phyloP scores from a whole-genome alignment of 2,797 vertebrate genomes.

The Bovichtus variegatus region DNA sequence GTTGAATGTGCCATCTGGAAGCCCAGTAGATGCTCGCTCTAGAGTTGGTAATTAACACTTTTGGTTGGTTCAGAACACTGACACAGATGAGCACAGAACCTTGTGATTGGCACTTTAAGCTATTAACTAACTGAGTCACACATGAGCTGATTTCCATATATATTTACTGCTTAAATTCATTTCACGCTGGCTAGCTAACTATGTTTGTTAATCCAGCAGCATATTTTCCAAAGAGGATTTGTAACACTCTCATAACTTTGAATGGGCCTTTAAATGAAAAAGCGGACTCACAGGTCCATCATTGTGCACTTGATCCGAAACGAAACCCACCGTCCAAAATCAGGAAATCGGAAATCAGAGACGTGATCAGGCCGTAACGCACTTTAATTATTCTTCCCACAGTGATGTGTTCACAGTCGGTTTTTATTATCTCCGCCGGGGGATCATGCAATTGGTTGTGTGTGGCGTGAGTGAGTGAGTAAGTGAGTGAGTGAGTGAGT shows the following conservation, averaged over 20 bases:
- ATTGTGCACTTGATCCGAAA: not conserved
- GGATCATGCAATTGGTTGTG: no score
- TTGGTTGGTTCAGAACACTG: not conserved
- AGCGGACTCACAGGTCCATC: not conserved
- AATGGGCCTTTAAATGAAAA: not conserved
- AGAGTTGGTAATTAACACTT: not conserved
- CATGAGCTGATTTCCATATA: slow-evolving; percentile 4
- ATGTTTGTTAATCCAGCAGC: slow-evolving; percentile 4
- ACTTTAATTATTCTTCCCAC: no score
- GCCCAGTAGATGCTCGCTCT: not conserved
- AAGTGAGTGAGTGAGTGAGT: no score
- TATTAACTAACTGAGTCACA: not conserved
- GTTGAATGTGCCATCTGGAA: slow-evolving; percentile 46
- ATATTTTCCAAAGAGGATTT: not conserved
- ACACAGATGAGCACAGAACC: not conserved
- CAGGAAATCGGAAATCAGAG: no score
- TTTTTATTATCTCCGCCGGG: no score
- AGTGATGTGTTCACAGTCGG: no score
- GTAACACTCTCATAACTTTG: not conserved
- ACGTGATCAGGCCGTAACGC: no score
- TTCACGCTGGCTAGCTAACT: not conserved
- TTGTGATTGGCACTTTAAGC: not conserved
- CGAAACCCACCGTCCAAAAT: no score
- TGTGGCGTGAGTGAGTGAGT: no score
- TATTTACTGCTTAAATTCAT: slow-evolving; percentile 7